Conservation (phyloP, 2,888 invertebrate genomes). For the Chironomus tentans region DNA sequence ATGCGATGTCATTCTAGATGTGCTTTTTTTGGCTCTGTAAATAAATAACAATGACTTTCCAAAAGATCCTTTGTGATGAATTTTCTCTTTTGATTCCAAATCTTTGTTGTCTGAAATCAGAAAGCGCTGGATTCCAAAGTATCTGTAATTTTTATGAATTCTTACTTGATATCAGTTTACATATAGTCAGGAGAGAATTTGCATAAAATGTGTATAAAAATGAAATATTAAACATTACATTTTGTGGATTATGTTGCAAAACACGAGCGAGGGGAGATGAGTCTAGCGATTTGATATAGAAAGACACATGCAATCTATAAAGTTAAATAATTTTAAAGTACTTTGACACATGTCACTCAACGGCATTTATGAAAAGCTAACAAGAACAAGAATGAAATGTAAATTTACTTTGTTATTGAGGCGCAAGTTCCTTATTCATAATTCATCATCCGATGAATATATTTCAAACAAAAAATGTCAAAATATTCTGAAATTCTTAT, state of each 20-base stretch:
- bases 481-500: background rate
- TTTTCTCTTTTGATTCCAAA: no score
- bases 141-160: background rate
- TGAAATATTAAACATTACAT: background rate
- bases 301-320: background rate
- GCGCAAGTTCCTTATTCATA: constrained; percentile 6
- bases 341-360: constrained; percentile 16
- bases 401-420: constrained; percentile 19
- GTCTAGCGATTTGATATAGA: no score
- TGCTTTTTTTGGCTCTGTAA: no score
- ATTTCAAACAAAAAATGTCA: background rate
- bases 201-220: background rate
- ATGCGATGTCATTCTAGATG: no score
- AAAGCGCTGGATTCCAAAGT: no score
- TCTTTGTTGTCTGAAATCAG: no score
- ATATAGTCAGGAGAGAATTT: background rate
- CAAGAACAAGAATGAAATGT: background rate
- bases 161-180: background rate
- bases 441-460: constrained; percentile 5
- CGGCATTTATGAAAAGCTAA: background rate
- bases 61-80: no score
- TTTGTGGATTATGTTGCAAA: no score
- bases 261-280: no score
- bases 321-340: background rate
- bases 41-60: no score